Conservation (phyloP, 2,888 invertebrate species). For the Tridacna crocea region DNA sequence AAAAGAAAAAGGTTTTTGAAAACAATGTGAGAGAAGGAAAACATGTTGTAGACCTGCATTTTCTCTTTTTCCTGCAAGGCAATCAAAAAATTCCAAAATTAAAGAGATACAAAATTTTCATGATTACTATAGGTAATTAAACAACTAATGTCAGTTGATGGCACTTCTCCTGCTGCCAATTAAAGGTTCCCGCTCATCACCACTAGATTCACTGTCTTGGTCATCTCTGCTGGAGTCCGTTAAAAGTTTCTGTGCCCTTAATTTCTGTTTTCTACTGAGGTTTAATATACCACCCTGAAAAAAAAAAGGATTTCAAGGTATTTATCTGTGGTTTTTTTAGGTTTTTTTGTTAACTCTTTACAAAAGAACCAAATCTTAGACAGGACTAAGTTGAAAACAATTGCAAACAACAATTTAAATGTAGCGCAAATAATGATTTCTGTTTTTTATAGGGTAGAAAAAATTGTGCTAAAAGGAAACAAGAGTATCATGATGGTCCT, state of each 20-base stretch:
- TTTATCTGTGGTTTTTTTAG: neutral
- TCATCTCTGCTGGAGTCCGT: constrained; percentile 7
- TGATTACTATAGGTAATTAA: neutral
- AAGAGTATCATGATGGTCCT: too few species aligned
- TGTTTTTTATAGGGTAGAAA: too few species aligned
- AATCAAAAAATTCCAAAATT: neutral
- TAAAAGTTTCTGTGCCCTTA: constrained; percentile 33
- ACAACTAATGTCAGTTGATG: constrained; percentile 9
- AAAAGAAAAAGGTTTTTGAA: neutral
- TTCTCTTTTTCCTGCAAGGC: neutral
- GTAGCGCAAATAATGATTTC: too few species aligned
- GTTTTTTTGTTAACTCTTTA: too few species aligned
- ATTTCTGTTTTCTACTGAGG: constrained; percentile 76
- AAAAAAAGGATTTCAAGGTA: constrained; percentile 6
- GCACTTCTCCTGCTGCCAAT: constrained; percentile 29
- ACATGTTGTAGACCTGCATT: neutral
- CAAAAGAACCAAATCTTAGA: too few species aligned
- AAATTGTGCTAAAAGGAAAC: too few species aligned
- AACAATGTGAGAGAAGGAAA: neutral
- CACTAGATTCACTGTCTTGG: constrained; percentile 28
- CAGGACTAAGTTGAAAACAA: too few species aligned
- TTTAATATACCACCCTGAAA: constrained; percentile 80
- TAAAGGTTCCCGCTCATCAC: constrained; percentile 56
- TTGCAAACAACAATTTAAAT: too few species aligned
- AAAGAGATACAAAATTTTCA: too few species aligned